Evolutionary conservation across 2,888 invertebrate genomes (phyloP).

Genomic region (Calliopum simillimum): DNA sequence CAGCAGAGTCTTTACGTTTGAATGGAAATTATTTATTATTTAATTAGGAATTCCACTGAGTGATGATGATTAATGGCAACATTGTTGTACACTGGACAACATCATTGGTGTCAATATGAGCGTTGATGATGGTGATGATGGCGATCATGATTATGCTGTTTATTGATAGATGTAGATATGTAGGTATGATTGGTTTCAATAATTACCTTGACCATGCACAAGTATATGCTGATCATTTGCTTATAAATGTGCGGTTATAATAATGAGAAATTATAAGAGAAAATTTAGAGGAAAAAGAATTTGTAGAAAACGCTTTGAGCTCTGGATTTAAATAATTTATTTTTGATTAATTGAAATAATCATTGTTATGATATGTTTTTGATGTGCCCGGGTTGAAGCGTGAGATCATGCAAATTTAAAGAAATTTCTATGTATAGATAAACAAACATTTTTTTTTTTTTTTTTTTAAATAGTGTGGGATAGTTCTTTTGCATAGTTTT

Average conservation of each 20-base stretch:
- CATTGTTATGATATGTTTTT: background rate
- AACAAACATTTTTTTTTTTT: no score
- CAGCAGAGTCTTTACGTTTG: conserved; percentile 1
- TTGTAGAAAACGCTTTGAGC: background rate
- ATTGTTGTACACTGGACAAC: background rate
- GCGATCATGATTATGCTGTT: background rate
- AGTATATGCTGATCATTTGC: background rate
- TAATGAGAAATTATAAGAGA: background rate
- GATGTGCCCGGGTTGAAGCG: no score
- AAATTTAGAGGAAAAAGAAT: background rate
- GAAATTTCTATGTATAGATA: no score
- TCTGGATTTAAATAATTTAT: background rate
- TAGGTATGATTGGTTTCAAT: background rate
- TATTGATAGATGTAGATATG: background rate
- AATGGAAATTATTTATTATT: conserved; percentile 49
- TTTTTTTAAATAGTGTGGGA: no score
- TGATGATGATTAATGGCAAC: conserved; percentile 57
- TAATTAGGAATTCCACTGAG: conserved; percentile 59
- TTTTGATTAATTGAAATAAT: conserved; percentile 12
- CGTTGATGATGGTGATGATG: background rate
- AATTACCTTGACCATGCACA: background rate
- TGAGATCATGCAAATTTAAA: no score
- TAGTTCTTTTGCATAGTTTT: no score
- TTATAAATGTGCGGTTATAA: background rate
- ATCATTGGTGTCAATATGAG: no score